Evolutionary conservation across 2,113 vertebrate genomes (phyloP).

Genomic region (Agelaius tricolor): DNA sequence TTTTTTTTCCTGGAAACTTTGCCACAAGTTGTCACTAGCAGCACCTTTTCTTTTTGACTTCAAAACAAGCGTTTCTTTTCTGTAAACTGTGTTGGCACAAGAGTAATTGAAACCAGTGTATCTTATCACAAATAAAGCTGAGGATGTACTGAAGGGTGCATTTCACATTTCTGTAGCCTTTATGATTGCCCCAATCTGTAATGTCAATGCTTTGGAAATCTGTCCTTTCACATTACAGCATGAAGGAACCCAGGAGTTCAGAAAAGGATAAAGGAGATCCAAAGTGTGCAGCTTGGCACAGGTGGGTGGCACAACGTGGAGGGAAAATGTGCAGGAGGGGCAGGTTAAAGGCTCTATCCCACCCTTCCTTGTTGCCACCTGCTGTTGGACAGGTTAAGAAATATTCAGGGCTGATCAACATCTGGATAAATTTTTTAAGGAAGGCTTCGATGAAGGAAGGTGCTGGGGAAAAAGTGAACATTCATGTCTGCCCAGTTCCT

Average conservation of each 20-base stretch:
- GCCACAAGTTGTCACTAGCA: background rate
- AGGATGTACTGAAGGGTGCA: background rate
- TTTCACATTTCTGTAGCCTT: background rate
- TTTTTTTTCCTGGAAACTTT: background rate
- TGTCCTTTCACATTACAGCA: background rate
- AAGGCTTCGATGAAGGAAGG: background rate
- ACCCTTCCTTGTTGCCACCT: background rate
- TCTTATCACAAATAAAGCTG: background rate
- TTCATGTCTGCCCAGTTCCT: background rate
- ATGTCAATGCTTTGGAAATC: background rate
- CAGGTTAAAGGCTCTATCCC: background rate
- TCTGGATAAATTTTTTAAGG: background rate
- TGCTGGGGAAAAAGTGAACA: background rate
- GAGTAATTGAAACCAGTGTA: background rate
- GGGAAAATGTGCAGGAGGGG: background rate
- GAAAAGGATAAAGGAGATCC: background rate
- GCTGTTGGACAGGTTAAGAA: background rate
- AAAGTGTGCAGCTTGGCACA: fast-evolving
- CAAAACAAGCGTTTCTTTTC: background rate
- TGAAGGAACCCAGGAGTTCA: background rate
- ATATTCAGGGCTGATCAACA: background rate
- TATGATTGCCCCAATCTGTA: background rate
- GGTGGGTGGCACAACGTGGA: background rate
- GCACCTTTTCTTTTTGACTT: background rate
- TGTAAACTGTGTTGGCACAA: background rate